Base-by-base conservation (phyloP, 2,797 vertebrate species). In the Pteronotus mesoamericanus region DNA sequence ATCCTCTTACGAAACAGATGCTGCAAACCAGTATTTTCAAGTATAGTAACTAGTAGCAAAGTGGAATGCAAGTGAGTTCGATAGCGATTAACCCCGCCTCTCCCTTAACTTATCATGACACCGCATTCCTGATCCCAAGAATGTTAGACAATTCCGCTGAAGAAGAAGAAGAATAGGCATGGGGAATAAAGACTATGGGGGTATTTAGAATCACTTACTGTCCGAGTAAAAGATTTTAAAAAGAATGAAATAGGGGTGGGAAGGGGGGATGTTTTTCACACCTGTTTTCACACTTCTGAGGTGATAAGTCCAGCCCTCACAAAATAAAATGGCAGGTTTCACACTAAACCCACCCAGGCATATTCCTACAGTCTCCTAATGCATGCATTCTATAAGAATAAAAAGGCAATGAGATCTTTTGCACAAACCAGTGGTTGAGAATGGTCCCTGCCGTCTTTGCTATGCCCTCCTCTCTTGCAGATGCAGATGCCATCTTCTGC, bases 331-430 rank as follows among this genome's bases (percentile, higher is more conserved):
- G 97, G 93, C 80, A 93, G 94, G 74, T 97, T 98, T 98, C 96
- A 97, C 97, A 98, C 97, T 94, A 59, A 97, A 98, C 96, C 97
- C 97, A 97, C 97, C 96, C 96, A 96, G 51, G 78, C 59, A 89
- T 94, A 95, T 89, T 84, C 94, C 96, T 88, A 29, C 69, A 68
- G 59, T 93, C 48, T 89, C 66, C 51, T 57, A 80, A 42, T 29
- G 71, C 14, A 46, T 72, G 93, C 46, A 48, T 42, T 96, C 66
- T 94, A 92, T 82, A 55, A 75, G 53, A 95, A 91, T 77, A 93
- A 82, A 86, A 80, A 66, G 64, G 26, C n/a, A 89, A 57, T 26
- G 91, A 64, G 44, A 18, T 22, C 9, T 86, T 29, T 55, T 77
- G 37, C 37, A 68, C 22, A 78, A 64, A 32, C 29, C 34, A 66